Evolutionary conservation across 2,888 invertebrate species (phyloP).

Genomic region (Drosophila dives): DNA sequence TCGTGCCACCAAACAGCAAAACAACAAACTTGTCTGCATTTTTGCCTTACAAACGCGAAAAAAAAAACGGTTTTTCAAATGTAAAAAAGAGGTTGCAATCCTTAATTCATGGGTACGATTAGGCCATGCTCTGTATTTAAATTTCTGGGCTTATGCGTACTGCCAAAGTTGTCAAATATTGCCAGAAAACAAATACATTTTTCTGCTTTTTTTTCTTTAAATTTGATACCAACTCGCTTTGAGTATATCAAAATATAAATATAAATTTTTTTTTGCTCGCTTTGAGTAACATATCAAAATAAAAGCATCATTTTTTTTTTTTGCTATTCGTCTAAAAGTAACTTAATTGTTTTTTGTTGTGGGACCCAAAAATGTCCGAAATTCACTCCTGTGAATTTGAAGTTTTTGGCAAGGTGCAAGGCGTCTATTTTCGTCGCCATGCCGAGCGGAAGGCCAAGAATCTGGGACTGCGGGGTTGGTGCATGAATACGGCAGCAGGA

Average conservation of each 20-base stretch:
- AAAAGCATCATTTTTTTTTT: not conserved
- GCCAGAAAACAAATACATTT: not conserved
- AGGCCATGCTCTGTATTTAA: not conserved
- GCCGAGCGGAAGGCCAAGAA: conserved; percentile 87
- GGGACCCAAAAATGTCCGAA: conserved; percentile 34
- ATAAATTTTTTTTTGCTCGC: too few species aligned
- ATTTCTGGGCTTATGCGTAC: not conserved
- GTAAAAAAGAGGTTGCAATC: not conserved
- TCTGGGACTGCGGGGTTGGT: conserved; percentile 88
- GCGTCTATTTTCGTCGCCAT: conserved; percentile 84
- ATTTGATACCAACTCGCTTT: not conserved
- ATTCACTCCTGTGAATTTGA: conserved; percentile 76
- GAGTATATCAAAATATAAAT: not conserved
- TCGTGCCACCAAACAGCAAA: conserved; percentile 16
- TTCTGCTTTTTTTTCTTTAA: not conserved
- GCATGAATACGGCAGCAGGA: conserved; percentile 88
- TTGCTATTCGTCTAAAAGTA: not conserved
- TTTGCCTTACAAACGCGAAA: conserved; percentile 19
- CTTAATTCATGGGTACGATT: not conserved
- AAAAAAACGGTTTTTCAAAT: conserved; percentile 5
- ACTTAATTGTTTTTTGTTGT: not conserved
- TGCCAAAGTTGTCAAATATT: not conserved
- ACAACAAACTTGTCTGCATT: conserved; percentile 33
- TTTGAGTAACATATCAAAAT: not conserved
- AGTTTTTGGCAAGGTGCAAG: conserved; percentile 80